Conservation (phyloP, 1,140 invertebrate genomes). For the Lepidurus apus region DNA sequence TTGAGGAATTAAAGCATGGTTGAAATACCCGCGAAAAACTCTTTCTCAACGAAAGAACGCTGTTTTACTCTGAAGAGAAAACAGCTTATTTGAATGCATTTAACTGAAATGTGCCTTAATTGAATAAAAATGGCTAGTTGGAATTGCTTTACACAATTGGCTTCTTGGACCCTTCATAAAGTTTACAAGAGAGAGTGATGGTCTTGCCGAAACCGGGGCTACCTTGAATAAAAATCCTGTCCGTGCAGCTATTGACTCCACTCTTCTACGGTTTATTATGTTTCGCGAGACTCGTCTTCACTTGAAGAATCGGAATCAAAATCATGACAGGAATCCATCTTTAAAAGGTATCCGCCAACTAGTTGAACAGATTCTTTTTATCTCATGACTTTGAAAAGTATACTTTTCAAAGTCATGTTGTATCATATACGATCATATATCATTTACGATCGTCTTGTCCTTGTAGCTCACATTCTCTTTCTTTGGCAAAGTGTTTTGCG, state of each 20-base stretch:
- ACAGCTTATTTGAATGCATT: neutral
- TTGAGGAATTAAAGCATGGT: neutral
- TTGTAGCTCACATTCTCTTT: too few species aligned
- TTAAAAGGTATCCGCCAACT: too few species aligned
- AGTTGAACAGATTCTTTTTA: too few species aligned
- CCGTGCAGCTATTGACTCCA: neutral
- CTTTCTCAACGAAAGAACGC: neutral
- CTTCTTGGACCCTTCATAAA: neutral
- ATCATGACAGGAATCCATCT: too few species aligned
- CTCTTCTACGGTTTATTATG: neutral
- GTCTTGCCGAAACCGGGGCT: neutral
- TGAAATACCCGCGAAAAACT: neutral
- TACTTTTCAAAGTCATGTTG: too few species aligned
- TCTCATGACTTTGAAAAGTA: too few species aligned
- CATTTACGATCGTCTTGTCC: too few species aligned
- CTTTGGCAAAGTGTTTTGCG: too few species aligned
- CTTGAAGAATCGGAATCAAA: too few species aligned
- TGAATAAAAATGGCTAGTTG: conserved; percentile 5
- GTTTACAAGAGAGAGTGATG: neutral
- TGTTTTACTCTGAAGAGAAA: neutral
- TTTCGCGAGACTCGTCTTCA: too few species aligned
- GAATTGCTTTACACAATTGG: neutral
- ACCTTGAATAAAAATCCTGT: conserved; percentile 6
- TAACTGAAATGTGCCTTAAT: neutral
- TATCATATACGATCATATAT: too few species aligned